These are phyloP conservation scores for Scytalopus superciliaris DNA, from an alignment of 2,113 vertebrate species.

Conservation along the genomic window DNA sequence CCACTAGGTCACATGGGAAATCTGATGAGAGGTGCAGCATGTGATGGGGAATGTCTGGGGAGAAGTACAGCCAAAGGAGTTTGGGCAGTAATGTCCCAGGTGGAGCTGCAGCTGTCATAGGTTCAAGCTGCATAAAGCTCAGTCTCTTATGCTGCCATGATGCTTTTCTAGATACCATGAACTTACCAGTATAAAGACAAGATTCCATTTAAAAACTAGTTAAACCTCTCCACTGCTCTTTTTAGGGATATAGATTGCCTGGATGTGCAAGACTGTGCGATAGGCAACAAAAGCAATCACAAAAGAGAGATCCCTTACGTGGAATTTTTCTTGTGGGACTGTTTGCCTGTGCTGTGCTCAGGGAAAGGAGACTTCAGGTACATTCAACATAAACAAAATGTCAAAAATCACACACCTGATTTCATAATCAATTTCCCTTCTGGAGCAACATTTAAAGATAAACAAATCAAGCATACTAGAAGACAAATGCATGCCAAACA, in stretches of 20 bases:
- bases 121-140: not conserved
- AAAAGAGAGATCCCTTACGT: not conserved
- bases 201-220: not conserved
- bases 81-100: not conserved
- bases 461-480: not conserved
- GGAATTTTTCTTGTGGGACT: not conserved
- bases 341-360: not conserved
- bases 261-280: not conserved
- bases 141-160: accelerated
- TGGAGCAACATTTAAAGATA: not conserved
- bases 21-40: not conserved
- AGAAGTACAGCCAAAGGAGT: not conserved
- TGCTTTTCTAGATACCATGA: not conserved
- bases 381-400: not conserved
- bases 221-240: not conserved
- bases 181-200: not conserved
- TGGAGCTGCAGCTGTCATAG: not conserved
- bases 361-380: not conserved
- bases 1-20: not conserved
- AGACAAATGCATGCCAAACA: not conserved
- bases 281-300: not conserved
- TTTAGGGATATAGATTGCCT: not conserved
- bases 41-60: not conserved
- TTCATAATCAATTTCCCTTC: not conserved
- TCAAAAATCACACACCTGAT: not conserved